A percentile compares a stretch with the other conserved stretches of the same genome.
phyloP scores from a whole-genome alignment of 2,113 vertebrate genomes.

The Apus apus region DNA sequence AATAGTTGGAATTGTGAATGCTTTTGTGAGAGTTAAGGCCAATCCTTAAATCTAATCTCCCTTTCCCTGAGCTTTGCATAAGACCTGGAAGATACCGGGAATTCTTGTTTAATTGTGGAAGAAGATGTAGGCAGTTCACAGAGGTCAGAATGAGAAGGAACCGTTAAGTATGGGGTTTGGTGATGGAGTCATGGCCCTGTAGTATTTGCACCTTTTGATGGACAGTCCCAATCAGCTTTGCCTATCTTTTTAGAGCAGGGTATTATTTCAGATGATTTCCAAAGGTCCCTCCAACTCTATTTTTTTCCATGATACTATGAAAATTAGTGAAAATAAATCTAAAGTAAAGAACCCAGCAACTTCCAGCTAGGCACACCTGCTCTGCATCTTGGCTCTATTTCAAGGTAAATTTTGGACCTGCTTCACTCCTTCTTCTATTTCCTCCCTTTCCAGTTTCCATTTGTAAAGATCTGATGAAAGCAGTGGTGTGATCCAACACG shows the following conservation, averaged over 20 bases:
- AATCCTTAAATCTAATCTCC: not conserved
- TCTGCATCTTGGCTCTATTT: not conserved
- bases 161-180: rapidly evolving
- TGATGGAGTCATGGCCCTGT: not conserved
- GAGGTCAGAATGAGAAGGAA: not conserved
- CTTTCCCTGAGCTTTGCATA: not conserved
- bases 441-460: not conserved
- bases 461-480: not conserved
- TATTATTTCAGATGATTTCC: not conserved
- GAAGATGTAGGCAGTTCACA: not conserved
- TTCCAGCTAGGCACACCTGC: not conserved
- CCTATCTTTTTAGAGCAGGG: not conserved
- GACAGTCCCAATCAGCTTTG: not conserved
- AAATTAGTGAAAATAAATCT: not conserved
- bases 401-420: not conserved
- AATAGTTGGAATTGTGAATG: not conserved
- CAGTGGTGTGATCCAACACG: not conserved
- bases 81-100: not conserved
- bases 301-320: not conserved
- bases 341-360: not conserved
- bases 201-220: not conserved
- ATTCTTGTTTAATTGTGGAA: not conserved
- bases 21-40: not conserved
- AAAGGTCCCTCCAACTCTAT: not conserved
- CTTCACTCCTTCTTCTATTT: not conserved